phyloP scores from a whole-genome alignment of 1,140 invertebrate species.

The Oreohelix idahoensis region DNA sequence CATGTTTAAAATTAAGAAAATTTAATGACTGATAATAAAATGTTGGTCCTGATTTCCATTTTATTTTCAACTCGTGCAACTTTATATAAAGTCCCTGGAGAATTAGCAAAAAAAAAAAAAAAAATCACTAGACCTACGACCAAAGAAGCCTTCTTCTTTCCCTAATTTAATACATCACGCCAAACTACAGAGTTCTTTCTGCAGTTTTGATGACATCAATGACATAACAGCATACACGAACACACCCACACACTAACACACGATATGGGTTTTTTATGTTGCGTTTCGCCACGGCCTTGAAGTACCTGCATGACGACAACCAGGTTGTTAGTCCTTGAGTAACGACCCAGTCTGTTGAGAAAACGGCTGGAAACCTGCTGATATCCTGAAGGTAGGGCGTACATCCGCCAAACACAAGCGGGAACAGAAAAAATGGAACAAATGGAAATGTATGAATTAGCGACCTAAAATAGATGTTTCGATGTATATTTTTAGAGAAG shows the following conservation, averaged over 20 bases:
- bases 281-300: not conserved
- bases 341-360: slow-evolving; percentile 31
- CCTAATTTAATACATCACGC: not conserved
- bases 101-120: no score
- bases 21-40: no score
- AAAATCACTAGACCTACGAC: no score
- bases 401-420: not conserved
- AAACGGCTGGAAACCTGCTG: slow-evolving; percentile 37
- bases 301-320: slow-evolving; percentile 45
- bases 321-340: slow-evolving; percentile 32
- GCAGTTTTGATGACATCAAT: not conserved
- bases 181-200: not conserved
- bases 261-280: not conserved
- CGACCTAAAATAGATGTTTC: not conserved
- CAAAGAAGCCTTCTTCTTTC: not conserved
- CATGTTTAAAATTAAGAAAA: no score
- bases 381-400: slow-evolving; percentile 27
- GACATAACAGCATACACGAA: not conserved
- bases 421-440: not conserved
- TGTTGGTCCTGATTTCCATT: no score
- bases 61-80: no score
- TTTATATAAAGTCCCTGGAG: no score
- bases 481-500: no score
- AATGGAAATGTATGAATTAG: not conserved
- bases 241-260: not conserved